These are phyloP conservation scores for Propithecus deckenii DNA, from an alignment of 2,797 vertebrate genomes.

Conservation along the genomic window DNA sequence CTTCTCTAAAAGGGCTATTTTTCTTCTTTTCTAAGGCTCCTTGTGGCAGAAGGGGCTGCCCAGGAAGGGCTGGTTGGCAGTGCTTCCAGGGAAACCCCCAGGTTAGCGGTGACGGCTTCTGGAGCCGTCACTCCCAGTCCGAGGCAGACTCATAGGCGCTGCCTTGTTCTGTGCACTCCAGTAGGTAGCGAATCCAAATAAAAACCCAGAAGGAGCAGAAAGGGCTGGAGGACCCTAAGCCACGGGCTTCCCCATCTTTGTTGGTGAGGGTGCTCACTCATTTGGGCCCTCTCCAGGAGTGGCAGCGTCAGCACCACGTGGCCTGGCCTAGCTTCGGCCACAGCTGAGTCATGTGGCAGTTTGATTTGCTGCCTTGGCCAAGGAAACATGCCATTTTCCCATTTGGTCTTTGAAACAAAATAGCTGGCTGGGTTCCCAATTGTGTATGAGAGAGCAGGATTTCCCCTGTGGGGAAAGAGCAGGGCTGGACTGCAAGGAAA, in stretches of 20 bases:
- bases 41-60: not conserved
- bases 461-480: not conserved
- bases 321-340: not conserved
- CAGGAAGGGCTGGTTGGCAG: not conserved
- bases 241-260: not conserved
- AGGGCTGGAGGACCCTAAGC: too few species aligned
- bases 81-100: not conserved
- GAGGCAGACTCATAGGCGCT: not conserved
- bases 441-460: not conserved
- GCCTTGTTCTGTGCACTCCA: too few species aligned
- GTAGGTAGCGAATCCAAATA: not conserved
- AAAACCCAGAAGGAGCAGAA: not conserved
- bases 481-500: not conserved
- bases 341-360: accelerated
- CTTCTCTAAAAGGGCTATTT: not conserved
- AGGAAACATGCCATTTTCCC: not conserved
- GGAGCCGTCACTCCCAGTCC: not conserved
- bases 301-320: not conserved
- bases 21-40: not conserved
- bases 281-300: not conserved
- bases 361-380: not conserved
- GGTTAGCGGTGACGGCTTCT: not conserved
- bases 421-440: not conserved
- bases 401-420: slow-evolving; percentile 18
- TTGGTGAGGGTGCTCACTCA: not conserved